Base-by-base conservation (phyloP, 2,113 vertebrate species). In the Xiphias gladius region DNA sequence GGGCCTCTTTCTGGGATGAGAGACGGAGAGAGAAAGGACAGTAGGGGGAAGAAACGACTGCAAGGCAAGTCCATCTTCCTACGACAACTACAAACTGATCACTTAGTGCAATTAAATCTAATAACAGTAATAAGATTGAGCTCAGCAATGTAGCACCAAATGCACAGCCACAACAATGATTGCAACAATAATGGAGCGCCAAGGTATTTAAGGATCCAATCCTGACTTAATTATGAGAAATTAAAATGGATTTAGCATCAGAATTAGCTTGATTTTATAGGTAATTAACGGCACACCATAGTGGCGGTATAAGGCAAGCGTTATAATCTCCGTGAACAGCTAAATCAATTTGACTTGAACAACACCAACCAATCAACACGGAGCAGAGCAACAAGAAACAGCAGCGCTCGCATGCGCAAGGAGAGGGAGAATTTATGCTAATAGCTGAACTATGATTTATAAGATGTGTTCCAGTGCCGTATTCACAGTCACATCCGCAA, bases 211-310 rank as follows among this genome's bases (percentile, higher is more conserved):
- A 94, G 92, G 91, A 95, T 94, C 93, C 95, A 94, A 95, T 95
- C 93, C 93, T 81, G 92, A 94, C 93, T 95, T 95, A 94, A 95
- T 96, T 95, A 95, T 91, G 90, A 94, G 91, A 95, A 96, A 95
- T 95, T 94, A 94, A 95, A 95, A 94, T 93, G 93, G 95, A 93
- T 95, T 96, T 95, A 95, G 93, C 94, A 93, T 96, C 94, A 86
- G 93, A 95, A 96, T 95, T 95, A 95, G 94, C 93, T 94, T 94
- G 94, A 96, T 95, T 95, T 95, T 94, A 95, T 95, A 93, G 94
- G 93, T 96, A 96, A 96, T 96, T 96, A 96, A 93, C 93, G 71
- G 90, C 90, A 83, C 87, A 84, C 88, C 91, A 91, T 90, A 84
- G 91, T 86, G 89, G 91, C 89, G 64, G 88, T 87, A 92, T 91